Base-by-base conservation (phyloP, 2,888 invertebrate genomes). In the Dermolepida albohirtum region DNA sequence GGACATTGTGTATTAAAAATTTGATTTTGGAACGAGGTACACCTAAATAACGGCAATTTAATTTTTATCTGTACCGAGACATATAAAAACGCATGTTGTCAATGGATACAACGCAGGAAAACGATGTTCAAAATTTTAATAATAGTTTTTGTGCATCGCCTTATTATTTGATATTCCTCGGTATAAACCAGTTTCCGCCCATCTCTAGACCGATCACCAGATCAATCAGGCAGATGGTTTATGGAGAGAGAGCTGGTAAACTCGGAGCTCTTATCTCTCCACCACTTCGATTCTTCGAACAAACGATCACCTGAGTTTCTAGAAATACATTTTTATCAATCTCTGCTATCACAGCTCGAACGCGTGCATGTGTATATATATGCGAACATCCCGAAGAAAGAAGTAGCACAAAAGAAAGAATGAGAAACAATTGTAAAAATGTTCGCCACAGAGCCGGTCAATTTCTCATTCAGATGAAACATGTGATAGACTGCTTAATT, bases 181-280 rank as follows among this genome's bases (percentile, higher is more conserved):
- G 64, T 69, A 68, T 69, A 70, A 69, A 68, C 69, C 64, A 64
- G 71, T 70, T 73, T 73, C 70, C 73, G 71, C 70, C 71, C 73
- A 70, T 69, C 70, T 44, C 66, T 67, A 62, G 66, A 72, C 70
- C 71, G 71, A 68, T 67, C 43, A 51, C 57, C 63, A 64, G 73
- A 73, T 73, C 71, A 69, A 70, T 73, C 73, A 70, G 71, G 64
- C 73, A 73, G 73, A 73, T 73, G 73, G 71, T 71, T 73, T 71
- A 73, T 70, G 64, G 64, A 50, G 22, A 22, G 55, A 54, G 49
- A 47, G 59, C 65, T 67, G 70, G 69, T 22, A 62, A 72, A 72
- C 66, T 59, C 66, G 70, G 70, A 69, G 67, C 70, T 70, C 69
- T 69, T 69, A 67, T 67, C 68, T 66, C 54, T 62, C 22, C 55